A percentile compares a stretch with the other conserved stretches of the same genome.
Conservation (phyloP, 1,140 invertebrate genomes). For the Thrips palmi region DNA sequence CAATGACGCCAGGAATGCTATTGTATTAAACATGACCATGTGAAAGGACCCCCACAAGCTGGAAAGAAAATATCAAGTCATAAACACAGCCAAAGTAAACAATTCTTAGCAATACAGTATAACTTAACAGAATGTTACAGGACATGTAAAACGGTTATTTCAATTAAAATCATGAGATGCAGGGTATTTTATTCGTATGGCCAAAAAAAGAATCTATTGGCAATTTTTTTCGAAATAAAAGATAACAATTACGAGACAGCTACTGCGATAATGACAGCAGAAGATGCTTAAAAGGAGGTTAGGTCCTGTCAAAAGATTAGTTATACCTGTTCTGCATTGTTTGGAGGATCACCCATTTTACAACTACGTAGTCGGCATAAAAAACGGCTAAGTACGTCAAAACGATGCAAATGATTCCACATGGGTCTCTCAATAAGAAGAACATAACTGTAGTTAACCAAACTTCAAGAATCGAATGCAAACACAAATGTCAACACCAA, state of each 20-base stretch:
- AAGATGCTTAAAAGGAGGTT: background rate
- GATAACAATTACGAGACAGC: constrained; percentile 1
- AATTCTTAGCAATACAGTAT: constrained; percentile 5
- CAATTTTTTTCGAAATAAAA: no score
- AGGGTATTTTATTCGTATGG: background rate
- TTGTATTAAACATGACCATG: constrained; percentile 60
- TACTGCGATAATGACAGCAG: background rate
- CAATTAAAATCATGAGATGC: background rate
- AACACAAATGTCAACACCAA: no score
- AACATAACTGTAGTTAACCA: background rate
- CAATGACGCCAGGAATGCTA: constrained; percentile 56
- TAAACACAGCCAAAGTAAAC: background rate
- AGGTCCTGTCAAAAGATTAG: background rate
- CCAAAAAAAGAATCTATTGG: background rate
- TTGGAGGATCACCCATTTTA: constrained; percentile 68
- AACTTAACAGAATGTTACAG: background rate
- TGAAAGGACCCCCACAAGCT: constrained; percentile 76
- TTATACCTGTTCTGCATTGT: constrained; percentile 60
- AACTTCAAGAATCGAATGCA: no score
- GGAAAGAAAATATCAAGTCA: constrained; percentile 20
- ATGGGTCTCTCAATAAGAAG: constrained; percentile 56
- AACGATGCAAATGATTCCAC: constrained; percentile 69
- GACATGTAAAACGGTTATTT: background rate
- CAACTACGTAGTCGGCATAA: constrained; percentile 82
- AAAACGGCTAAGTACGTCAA: constrained; percentile 68